Conservation (phyloP, 2,888 invertebrate species). For the Trichogramma dendrolimi region DNA sequence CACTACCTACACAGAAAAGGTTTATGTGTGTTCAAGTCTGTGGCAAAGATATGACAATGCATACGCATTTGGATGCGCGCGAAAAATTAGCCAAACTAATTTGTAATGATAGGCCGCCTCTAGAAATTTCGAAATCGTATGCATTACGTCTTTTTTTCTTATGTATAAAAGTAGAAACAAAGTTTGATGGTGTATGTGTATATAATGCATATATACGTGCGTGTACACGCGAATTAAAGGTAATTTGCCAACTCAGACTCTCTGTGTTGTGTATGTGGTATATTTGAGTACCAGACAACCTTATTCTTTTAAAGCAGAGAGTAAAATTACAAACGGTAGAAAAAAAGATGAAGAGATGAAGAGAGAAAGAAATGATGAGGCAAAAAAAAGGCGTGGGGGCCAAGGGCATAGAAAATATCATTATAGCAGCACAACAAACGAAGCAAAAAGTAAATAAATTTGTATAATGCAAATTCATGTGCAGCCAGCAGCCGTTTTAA, state of each 20-base stretch:
- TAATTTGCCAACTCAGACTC: conserved; percentile 17
- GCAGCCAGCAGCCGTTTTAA: no score
- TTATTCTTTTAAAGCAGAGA: neutral
- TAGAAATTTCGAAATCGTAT: conserved; percentile 14
- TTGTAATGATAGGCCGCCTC: conserved; percentile 12
- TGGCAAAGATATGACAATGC: neutral
- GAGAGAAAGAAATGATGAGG: conserved; percentile 6
- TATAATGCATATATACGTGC: neutral
- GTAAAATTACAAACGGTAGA: conserved; percentile 14
- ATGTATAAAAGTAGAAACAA: neutral
- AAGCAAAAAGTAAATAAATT: neutral
- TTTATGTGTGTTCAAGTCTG: no score
- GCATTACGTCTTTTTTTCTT: neutral
- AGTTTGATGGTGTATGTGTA: neutral
- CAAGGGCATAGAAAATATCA: conserved; percentile 14
- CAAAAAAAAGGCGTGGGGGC: conserved; percentile 7
- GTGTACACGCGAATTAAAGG: conserved; percentile 22
- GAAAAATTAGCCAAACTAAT: conserved; percentile 12
- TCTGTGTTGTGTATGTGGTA: neutral
- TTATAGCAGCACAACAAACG: neutral
- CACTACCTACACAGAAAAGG: no score
- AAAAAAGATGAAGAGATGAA: conserved; percentile 9
- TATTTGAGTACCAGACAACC: neutral
- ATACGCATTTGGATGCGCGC: neutral
- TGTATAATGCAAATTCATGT: neutral